These are phyloP conservation scores for Cryptomyrus ogoouensis DNA, from an alignment of 2,113 vertebrate genomes.

Conservation along the genomic window DNA sequence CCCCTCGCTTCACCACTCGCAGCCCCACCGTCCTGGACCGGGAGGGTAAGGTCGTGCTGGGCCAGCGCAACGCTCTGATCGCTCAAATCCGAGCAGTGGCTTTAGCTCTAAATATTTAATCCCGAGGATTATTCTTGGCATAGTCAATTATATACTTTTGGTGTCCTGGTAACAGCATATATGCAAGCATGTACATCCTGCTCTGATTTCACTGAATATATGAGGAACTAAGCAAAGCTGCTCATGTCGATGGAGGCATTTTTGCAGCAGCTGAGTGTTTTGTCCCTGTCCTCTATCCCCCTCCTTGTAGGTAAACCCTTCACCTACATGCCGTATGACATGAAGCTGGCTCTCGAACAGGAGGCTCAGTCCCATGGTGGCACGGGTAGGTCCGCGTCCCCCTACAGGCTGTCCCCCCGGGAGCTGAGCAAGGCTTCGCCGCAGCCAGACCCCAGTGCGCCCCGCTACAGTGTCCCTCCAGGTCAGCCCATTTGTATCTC, in stretches of 20 bases:
- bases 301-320: constrained; percentile 71
- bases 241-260: background rate
- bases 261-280: background rate
- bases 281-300: constrained; percentile 26
- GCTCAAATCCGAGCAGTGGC: background rate
- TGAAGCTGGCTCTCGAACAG: constrained; percentile 75
- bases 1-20: constrained; percentile 64
- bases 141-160: background rate
- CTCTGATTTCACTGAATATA: background rate
- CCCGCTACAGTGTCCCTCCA: constrained; percentile 77
- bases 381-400: constrained; percentile 69
- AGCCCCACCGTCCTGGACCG: constrained; percentile 77
- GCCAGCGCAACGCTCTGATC: background rate
- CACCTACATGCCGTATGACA: constrained; percentile 77
- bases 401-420: constrained; percentile 75
- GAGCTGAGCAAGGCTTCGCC: constrained; percentile 75
- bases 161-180: background rate
- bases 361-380: constrained; percentile 63
- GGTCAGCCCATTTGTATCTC: constrained; percentile 54
- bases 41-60: constrained; percentile 68
- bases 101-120: background rate
- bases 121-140: background rate
- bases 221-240: background rate
- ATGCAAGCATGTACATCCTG: background rate
- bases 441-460: constrained; percentile 64